Base-by-base conservation (phyloP, 2,797 vertebrate species). In the Sebastes melanostomus region DNA sequence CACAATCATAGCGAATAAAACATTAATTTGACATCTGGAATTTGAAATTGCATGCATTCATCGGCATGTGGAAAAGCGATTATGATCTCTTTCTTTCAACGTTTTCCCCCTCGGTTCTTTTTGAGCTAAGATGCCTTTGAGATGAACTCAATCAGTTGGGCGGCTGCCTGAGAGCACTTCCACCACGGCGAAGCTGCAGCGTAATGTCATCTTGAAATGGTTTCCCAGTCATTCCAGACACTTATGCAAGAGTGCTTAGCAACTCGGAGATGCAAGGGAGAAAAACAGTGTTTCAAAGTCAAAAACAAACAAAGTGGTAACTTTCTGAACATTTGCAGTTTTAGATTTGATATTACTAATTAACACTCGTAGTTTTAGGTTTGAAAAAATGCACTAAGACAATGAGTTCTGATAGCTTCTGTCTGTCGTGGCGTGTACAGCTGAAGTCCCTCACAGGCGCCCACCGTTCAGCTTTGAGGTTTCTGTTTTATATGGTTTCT, bases 11-110 rank as follows among this genome's bases (percentile, higher is more conserved):
- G 68, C 60, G 80, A 86, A 82, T 78, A 82, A 85, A 90, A 89
- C 83, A 84, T 77, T 63, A 81, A 86, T 86, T 80, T 84, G 61
- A 95, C 95, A 94, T 93, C 93, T 95, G 95, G 90, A 92, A 87
- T 92, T 88, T 86, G 69, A 88, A 84, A 86, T 84, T 75, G 80
- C 91, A 93, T 86, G 83, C 78, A 75, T 89, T 80, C 89, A 90
- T 85, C 75, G 24, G 86, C 87, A 90, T 91, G 89, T 94, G 94
- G 88, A 91, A 91, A 93, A 85, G 67, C 84, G 70, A 91, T 94
- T 88, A 75, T 46, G 60, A 66, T 55, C 20, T 59, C 83, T 63
- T 74, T 81, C 38, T 71, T 73, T 83, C 67, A 72, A 81, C 75
- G 81, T 84, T 87, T 87, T 66, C 81, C 88, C 71, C 18, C 25